Evolutionary conservation across 92 coral and sea anemone species (phyloP).

Genomic region (Epizoanthus illoricatus): DNA sequence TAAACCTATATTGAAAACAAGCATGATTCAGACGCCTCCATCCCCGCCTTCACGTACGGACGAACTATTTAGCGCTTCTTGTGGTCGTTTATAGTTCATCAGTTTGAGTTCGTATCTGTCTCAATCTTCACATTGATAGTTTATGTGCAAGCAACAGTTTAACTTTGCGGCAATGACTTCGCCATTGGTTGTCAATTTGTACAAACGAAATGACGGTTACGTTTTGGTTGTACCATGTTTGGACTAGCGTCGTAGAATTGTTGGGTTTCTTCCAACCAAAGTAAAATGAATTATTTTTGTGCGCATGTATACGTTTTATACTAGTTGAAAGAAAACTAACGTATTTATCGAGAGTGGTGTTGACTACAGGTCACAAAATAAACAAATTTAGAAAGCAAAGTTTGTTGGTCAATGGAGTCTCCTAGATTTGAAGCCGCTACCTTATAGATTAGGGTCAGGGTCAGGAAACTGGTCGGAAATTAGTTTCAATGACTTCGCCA

Average conservation of each 20-base stretch:
- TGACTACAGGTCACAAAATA: not conserved
- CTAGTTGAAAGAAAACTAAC: not conserved
- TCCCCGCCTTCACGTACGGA: too few species aligned
- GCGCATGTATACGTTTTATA: not conserved
- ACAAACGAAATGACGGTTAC: not conserved
- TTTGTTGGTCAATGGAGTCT: not conserved
- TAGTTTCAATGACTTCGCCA: too few species aligned
- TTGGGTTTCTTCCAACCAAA: too few species aligned
- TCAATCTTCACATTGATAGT: not conserved
- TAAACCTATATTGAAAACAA: too few species aligned
- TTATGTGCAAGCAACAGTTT: not conserved
- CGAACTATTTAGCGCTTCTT: too few species aligned
- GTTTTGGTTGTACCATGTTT: not conserved
- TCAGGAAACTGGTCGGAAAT: too few species aligned
- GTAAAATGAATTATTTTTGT: not conserved
- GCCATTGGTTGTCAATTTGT: not conserved
- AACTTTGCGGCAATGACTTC: not conserved
- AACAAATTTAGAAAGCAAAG: not conserved
- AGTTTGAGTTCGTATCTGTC: not conserved
- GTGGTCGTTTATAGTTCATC: too few species aligned
- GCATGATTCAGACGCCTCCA: too few species aligned
- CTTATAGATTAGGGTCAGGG: not conserved
- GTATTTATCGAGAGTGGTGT: not conserved
- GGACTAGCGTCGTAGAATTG: too few species aligned
- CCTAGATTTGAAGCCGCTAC: not conserved